Percentiles rank a stretch among this genome's conserved stretches.
phyloP scores from a whole-genome alignment of 1,140 invertebrate genomes.

The Bombus difficillimus region DNA sequence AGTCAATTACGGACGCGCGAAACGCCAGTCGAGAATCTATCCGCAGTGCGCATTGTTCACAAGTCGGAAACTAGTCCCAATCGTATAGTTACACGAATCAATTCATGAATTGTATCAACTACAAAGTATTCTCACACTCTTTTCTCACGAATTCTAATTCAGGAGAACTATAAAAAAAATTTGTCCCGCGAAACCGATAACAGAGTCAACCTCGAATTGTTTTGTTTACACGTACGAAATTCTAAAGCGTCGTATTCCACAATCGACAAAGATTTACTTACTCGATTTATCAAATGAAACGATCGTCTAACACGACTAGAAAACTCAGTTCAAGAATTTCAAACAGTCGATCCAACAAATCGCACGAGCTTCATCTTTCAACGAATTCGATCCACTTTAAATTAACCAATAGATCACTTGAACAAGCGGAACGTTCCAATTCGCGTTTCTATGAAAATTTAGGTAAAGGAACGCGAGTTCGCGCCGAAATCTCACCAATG shows the following conservation, averaged over 20 bases:
- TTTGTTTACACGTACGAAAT: background rate
- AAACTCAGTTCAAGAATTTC: too few species aligned
- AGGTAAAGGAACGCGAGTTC: background rate
- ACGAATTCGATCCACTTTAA: background rate
- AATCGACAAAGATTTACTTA: too few species aligned
- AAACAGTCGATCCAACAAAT: too few species aligned
- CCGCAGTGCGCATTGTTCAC: slow-evolving; percentile 41
- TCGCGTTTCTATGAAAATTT: background rate
- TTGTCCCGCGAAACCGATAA: too few species aligned
- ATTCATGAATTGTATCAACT: background rate
- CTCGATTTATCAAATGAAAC: background rate
- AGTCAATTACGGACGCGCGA: slow-evolving; percentile 53
- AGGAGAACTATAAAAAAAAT: background rate
- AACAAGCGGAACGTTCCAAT: background rate
- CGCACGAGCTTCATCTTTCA: background rate
- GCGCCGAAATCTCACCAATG: background rate
- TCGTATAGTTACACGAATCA: background rate
- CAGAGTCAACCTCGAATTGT: too few species aligned
- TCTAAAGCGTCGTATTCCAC: background rate
- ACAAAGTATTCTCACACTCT: slow-evolving; percentile 21
- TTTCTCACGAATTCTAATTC: background rate
- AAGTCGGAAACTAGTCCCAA: background rate
- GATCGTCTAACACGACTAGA: background rate
- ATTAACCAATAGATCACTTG: background rate
- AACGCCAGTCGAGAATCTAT: slow-evolving; percentile 34